Evolutionary conservation across 2,797 vertebrate species (phyloP).

Genomic region (Hoplostethus atlanticus): DNA sequence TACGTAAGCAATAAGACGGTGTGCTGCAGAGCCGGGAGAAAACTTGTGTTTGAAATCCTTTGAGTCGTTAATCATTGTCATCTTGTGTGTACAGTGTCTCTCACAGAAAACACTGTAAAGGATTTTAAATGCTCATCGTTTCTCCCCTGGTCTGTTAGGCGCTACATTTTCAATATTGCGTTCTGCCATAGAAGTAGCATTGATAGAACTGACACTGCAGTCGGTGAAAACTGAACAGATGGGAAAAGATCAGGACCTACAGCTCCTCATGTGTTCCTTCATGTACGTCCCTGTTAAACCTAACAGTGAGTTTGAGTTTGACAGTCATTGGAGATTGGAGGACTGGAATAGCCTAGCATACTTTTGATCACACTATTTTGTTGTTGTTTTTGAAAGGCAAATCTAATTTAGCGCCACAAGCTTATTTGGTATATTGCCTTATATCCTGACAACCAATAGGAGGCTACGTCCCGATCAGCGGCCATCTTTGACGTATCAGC

Average conservation of each 20-base stretch:
- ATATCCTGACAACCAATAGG: no score
- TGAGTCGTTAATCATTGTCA: constrained; percentile 19
- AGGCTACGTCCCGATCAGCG: no score
- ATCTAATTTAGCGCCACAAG: no score
- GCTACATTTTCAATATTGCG: neutral
- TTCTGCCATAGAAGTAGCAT: constrained; percentile 20
- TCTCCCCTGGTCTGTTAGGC: constrained; percentile 1
- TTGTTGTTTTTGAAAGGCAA: no score
- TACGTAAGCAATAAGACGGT: constrained; percentile 60
- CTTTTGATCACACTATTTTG: no score
- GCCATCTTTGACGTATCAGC: neutral
- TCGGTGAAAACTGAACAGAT: neutral
- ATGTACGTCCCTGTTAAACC: no score
- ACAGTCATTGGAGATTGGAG: no score
- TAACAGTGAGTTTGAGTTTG: no score
- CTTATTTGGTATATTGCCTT: no score
- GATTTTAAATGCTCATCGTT: constrained; percentile 19
- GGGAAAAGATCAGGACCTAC: neutral
- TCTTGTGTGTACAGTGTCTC: constrained; percentile 12
- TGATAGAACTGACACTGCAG: constrained; percentile 21
- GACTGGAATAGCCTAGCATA: no score
- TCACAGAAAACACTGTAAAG: neutral
- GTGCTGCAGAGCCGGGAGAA: constrained; percentile 1
- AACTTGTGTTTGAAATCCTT: constrained; percentile 10
- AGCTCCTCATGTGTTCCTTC: no score